Evolutionary conservation across 2,113 vertebrate genomes (phyloP).

Genomic region (Rhinoderma darwinii): DNA sequence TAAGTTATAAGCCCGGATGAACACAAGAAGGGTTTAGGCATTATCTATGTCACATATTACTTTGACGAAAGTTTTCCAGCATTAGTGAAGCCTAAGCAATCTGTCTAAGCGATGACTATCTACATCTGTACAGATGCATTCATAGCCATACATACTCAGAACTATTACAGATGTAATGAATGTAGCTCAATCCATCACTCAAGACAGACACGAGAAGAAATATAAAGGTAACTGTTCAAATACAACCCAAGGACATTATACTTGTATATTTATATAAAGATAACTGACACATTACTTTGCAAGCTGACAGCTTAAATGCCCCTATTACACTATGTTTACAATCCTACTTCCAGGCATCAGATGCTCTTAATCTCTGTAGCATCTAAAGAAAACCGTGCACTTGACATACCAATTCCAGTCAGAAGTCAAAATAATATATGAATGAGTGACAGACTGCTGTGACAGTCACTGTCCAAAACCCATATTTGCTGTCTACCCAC

Average conservation of each 20-base stretch:
- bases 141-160: not conserved
- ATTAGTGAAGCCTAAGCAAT: not conserved
- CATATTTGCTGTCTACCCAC: not conserved
- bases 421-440: conserved; percentile 38
- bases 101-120: not conserved
- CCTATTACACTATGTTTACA: conserved; percentile 56
- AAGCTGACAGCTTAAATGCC: conserved; percentile 53
- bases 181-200: conserved; percentile 1
- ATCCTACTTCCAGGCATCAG: conserved; percentile 45
- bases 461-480: not conserved
- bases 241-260: conserved; percentile 42
- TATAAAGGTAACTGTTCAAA: conserved; percentile 37
- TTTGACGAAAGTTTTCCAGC: not conserved
- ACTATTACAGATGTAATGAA: not conserved
- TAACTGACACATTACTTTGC: conserved; percentile 51
- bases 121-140: not conserved
- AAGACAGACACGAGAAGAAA: conserved; percentile 7
- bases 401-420: conserved; percentile 33
- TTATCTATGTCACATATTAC: not conserved
- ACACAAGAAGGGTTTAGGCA: too few relatives aligned
- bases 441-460: not conserved
- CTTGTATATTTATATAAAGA: conserved; percentile 48
- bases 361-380: conserved; percentile 32
- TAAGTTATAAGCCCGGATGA: too few relatives aligned
- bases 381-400: not conserved